Base-by-base conservation (phyloP, 2,113 vertebrate genomes). In the Pomatostomus ruficeps region DNA sequence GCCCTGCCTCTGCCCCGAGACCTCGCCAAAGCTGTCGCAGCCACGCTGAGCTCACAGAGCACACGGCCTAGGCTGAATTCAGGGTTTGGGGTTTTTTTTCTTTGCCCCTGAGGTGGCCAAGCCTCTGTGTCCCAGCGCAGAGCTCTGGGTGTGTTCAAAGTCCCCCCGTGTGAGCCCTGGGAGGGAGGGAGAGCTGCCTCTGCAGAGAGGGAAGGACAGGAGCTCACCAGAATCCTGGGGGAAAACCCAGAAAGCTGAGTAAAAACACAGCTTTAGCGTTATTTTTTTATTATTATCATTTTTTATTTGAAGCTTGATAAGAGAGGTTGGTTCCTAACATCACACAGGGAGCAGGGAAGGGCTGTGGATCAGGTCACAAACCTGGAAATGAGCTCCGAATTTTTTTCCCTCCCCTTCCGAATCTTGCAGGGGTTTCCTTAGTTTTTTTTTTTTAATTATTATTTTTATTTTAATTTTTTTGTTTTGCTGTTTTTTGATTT, bases 1-100 rank as follows among this genome's bases (percentile, higher is more conserved):
- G 31, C 70, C 38, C 70, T 7, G 1, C 11, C 2, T 6, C 26
- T 35, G 6, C 6, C 15, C 18, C 0, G 0, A 61, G 61, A 23
- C 7, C 51, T 23, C 11, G 6, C 71, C 4, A 10, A 21, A 5
- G 7, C 26, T 1, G 1, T 10, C 2, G 0, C 70, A 18, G 49
- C 67, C 40, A 6, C 40, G 16, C n/a, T 43, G 16, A 25, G 51
- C 40, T 81, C 55, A 31, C 1, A 2, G 24, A 36, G 62, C n/a
- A 49, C 25, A 36, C 4, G 26, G 52, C 6, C 59, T 23, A 40
- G 49, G 28, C 12, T 61, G 45, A 55, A 58, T 38, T 26, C 5
- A 2, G 29, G 59, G 4, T 43, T n/a, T 23, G 21, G 1, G 21
- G 1, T 4, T 10, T 59, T 67, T 55, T 58, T 49, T 59, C 46